phyloP scores from a whole-genome alignment of 2,888 invertebrate species.

The Synergus itoensis region DNA sequence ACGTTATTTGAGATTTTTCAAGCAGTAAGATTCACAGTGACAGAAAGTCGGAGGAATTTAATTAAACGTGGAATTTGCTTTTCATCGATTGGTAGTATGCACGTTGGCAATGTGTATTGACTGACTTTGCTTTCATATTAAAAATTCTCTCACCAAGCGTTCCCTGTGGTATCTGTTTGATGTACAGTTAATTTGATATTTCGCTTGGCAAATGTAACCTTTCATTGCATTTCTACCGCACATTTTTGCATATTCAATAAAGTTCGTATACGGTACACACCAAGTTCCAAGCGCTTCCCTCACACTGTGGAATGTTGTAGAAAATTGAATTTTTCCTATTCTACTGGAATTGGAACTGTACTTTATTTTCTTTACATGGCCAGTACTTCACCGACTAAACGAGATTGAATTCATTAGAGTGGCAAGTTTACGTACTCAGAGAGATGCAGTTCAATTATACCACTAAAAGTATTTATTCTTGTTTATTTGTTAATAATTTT shows the following conservation, averaged over 20 bases:
- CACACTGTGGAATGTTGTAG: not conserved
- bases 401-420: not conserved
- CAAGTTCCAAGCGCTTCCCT: not conserved
- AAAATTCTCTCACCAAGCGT: not conserved
- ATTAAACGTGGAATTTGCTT: slow-evolving; percentile 7
- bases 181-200: slow-evolving; percentile 9
- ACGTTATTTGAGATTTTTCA: not conserved
- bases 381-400: not conserved
- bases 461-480: too few relatives aligned
- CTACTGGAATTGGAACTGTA: not conserved
- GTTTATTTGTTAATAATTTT: too few relatives aligned
- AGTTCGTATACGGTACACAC: not conserved
- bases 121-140: slow-evolving; percentile 11
- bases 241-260: slow-evolving; percentile 11
- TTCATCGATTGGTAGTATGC: not conserved
- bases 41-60: not conserved
- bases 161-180: too few relatives aligned
- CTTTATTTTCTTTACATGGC: not conserved
- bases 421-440: too few relatives aligned
- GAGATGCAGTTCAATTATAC: too few relatives aligned
- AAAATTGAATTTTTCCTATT: not conserved
- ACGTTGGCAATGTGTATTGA: not conserved
- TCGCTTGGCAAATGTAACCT: slow-evolving; percentile 10
- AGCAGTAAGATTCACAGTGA: not conserved
- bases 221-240: not conserved